phyloP scores from a whole-genome alignment of 2,113 vertebrate species.

The Calyptommatus sinebrachiatus region DNA sequence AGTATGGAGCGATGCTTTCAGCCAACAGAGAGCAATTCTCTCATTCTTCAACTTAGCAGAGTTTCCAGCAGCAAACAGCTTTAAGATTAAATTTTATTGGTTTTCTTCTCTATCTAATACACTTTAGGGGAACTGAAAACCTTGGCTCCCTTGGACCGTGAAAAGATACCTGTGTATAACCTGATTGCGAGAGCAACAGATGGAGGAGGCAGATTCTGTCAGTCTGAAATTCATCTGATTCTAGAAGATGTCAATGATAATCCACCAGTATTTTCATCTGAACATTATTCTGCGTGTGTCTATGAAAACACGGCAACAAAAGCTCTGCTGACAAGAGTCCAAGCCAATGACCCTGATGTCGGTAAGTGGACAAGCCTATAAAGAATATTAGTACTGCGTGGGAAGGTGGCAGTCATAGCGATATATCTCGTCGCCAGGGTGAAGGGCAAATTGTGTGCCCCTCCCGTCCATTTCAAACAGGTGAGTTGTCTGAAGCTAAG shows the following conservation, averaged over 20 bases:
- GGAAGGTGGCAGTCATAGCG: not conserved
- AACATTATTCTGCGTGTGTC: conserved; percentile 83
- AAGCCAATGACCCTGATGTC: conserved; percentile 90
- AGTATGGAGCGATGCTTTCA: too few species aligned
- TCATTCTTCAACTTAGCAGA: not conserved
- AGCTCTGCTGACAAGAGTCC: conserved; percentile 89
- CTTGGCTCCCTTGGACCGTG: conserved; percentile 81
- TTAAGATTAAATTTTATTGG: not conserved
- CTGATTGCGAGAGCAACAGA: conserved; percentile 87
- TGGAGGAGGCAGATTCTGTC: conserved; percentile 88
- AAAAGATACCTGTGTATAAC: conserved; percentile 80
- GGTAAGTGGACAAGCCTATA: conserved; percentile 68
- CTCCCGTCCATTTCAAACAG: too few species aligned
- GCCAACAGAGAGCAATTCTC: too few species aligned
- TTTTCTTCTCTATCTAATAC: conserved; percentile 28
- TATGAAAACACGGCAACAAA: conserved; percentile 92
- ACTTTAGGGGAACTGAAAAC: conserved; percentile 88
- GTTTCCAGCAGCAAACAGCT: not conserved
- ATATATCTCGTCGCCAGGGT: too few species aligned
- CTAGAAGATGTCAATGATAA: conserved; percentile 96
- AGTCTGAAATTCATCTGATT: conserved; percentile 76
- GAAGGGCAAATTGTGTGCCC: too few species aligned
- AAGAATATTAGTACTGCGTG: not conserved
- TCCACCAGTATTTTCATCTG: conserved; percentile 83
- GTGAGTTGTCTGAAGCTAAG: too few species aligned